phyloP scores from a whole-genome alignment of 2,888 invertebrate species.

The Hofmannophila pseudospretella region DNA sequence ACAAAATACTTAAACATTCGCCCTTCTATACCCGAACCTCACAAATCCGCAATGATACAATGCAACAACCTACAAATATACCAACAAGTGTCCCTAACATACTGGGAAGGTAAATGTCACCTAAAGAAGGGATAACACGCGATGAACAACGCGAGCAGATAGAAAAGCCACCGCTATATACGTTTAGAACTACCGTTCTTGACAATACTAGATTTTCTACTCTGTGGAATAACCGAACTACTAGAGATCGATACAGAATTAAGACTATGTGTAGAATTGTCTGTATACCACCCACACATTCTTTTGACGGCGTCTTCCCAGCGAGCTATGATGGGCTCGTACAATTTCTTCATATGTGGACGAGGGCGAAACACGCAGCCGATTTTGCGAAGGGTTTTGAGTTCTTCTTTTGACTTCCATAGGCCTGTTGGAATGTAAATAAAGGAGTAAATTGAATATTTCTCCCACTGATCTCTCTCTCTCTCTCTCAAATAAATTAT shows the following conservation, averaged over 20 bases:
- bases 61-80: slow-evolving; percentile 7
- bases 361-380: slow-evolving; percentile 80
- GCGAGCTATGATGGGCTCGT: slow-evolving; percentile 51
- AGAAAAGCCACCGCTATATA: slow-evolving; percentile 61
- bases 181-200: slow-evolving; percentile 38
- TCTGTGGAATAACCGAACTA: slow-evolving; percentile 31
- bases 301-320: slow-evolving; percentile 80
- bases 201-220: slow-evolving; percentile 26
- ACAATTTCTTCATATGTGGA: slow-evolving; percentile 42
- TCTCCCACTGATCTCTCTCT: too few relatives aligned
- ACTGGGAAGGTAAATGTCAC: slow-evolving; percentile 40
- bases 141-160: slow-evolving; percentile 36
- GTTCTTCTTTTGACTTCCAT: slow-evolving; percentile 84
- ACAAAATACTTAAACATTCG: too few relatives aligned
- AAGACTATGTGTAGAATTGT: slow-evolving; percentile 20
- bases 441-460: too few relatives aligned
- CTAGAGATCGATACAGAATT: slow-evolving; percentile 33
- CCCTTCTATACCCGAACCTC: too few relatives aligned
- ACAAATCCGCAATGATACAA: background rate
- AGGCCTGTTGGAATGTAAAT: too few relatives aligned
- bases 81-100: slow-evolving; percentile 14
- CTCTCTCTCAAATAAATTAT: too few relatives aligned
- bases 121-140: slow-evolving; percentile 45
- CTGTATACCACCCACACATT: slow-evolving; percentile 76
- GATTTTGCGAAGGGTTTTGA: slow-evolving; percentile 77